Percentiles rank a stretch among this genome's conserved stretches.
Conservation (phyloP, 1,140 invertebrate genomes). For the Archivesica marissinica region DNA sequence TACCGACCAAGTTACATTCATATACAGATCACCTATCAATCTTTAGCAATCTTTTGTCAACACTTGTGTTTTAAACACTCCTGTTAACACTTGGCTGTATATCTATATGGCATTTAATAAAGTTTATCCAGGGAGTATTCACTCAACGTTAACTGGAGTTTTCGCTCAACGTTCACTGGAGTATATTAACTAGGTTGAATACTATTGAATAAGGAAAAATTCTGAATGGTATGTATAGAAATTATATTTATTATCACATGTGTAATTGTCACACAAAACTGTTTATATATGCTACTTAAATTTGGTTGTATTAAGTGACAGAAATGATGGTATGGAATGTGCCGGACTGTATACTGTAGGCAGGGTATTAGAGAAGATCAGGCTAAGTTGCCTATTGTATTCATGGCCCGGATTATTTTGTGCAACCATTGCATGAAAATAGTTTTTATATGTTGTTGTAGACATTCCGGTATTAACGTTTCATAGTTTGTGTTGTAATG, state of each 20-base stretch:
- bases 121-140: neutral
- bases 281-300: conserved; percentile 27
- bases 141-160: too few species aligned
- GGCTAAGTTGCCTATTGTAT: conserved; percentile 12
- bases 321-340: conserved; percentile 3
- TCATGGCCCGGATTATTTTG: conserved; percentile 1
- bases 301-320: conserved; percentile 28
- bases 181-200: conserved; percentile 24
- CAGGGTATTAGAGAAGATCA: conserved; percentile 14
- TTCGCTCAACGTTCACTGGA: conserved; percentile 9
- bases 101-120: conserved; percentile 4
- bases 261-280: conserved; percentile 19
- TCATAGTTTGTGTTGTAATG: conserved; percentile 7
- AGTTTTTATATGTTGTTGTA: neutral
- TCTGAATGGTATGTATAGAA: conserved; percentile 33
- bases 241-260: conserved; percentile 28
- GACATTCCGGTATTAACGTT: conserved; percentile 21
- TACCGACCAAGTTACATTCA: neutral
- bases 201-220: conserved; percentile 6
- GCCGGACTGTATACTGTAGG: neutral
- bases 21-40: neutral
- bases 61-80: conserved; percentile 30
- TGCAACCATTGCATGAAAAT: conserved; percentile 16
- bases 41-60: conserved; percentile 4
- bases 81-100: conserved; percentile 9